These are phyloP conservation scores for Diarsia brunnea DNA, from an alignment of 2,888 invertebrate species.

Conservation along the genomic window DNA sequence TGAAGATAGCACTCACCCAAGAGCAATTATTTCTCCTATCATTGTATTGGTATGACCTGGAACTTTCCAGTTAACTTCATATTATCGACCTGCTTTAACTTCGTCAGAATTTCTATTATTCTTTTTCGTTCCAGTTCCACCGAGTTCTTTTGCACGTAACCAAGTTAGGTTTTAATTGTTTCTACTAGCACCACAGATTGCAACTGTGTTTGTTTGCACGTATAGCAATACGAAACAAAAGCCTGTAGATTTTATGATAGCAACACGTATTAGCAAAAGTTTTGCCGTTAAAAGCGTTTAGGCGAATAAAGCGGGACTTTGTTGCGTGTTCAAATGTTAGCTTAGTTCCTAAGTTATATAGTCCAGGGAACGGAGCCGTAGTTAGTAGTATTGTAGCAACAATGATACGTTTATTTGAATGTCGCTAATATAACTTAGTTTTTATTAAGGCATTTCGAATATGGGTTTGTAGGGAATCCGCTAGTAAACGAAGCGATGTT, in stretches of 20 bases:
- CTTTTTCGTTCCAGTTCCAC: constrained; percentile 35
- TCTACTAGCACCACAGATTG: constrained; percentile 42
- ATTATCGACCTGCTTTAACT: constrained; percentile 25
- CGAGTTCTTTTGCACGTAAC: constrained; percentile 41
- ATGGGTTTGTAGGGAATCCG: background rate
- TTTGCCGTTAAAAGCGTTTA: constrained; percentile 64
- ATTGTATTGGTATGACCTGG: background rate
- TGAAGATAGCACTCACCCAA: background rate
- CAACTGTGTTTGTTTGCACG: constrained; percentile 39
- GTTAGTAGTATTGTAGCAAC: constrained; percentile 40
- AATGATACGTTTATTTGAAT: constrained; percentile 42
- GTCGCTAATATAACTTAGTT: constrained; percentile 24
- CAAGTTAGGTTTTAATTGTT: constrained; percentile 45
- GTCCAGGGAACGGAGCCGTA: constrained; percentile 25
- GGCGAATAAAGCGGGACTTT: constrained; percentile 58
- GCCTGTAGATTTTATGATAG: constrained; percentile 72
- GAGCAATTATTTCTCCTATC: background rate
- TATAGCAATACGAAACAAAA: constrained; percentile 55
- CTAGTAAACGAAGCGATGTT: no score
- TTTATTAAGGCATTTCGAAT: background rate
- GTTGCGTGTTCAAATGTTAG: constrained; percentile 49
- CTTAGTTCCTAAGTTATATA: constrained; percentile 44
- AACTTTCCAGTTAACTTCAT: background rate
- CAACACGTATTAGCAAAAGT: constrained; percentile 67
- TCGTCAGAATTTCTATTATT: constrained; percentile 46